Percentiles rank a stretch among this genome's conserved stretches.
These are phyloP conservation scores for Apogon talboti DNA, from an alignment of 2,797 vertebrate genomes.

Conservation along the genomic window DNA sequence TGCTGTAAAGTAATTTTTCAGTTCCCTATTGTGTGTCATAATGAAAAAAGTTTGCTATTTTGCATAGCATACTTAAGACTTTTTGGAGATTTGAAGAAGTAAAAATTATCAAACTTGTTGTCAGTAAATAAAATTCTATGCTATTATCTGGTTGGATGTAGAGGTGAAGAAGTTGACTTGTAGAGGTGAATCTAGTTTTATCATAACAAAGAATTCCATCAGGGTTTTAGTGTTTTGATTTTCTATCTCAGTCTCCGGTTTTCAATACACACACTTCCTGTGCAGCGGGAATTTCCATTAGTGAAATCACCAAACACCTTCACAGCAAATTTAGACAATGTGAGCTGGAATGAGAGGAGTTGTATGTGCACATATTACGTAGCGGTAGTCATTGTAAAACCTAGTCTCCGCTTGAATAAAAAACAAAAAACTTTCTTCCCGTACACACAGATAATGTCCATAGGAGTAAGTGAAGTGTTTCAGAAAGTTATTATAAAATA, in stretches of 20 bases:
- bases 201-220: background rate
- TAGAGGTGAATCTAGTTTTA: background rate
- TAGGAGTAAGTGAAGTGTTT: constrained; percentile 4
- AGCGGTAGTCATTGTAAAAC: background rate
- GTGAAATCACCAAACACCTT: constrained; percentile 3
- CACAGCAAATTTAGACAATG: constrained; percentile 30
- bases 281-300: constrained; percentile 7
- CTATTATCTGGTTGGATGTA: background rate
- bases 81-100: background rate
- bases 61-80: too few species aligned
- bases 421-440: constrained; percentile 17
- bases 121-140: constrained; percentile 1
- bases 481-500: background rate
- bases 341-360: background rate
- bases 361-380: background rate
- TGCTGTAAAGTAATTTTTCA: background rate
- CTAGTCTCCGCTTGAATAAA: background rate
- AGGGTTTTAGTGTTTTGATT: background rate
- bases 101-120: background rate
- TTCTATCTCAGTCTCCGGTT: constrained; percentile 3
- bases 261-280: background rate
- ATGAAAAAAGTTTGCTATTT: background rate
- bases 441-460: background rate
- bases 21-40: background rate
- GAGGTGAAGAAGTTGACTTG: background rate